A percentile compares a stretch with the other conserved stretches of the same genome.
Conservation (phyloP, 1,140 invertebrate genomes). For the Anadara kagoshimensis region DNA sequence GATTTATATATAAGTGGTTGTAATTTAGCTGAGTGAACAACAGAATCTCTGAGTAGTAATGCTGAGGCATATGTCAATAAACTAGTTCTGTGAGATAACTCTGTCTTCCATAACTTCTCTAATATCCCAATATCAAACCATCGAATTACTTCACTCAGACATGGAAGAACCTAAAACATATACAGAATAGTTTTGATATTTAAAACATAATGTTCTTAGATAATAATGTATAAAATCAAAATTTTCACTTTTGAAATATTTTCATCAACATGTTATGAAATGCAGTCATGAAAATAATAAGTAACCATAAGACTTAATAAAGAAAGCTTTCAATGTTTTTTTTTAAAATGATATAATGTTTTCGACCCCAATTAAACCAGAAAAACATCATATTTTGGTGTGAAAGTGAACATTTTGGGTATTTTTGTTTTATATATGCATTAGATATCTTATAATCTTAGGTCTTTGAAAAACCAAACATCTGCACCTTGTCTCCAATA, state of each 20-base stretch:
- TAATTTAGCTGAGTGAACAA: slow-evolving; percentile 59
- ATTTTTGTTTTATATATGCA: no score
- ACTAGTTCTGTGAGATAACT: slow-evolving; percentile 44
- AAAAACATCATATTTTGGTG: no score
- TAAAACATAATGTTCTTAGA: background rate
- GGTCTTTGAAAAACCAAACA: no score
- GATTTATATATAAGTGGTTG: slow-evolving; percentile 54
- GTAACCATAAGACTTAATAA: background rate
- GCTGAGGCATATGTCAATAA: slow-evolving; percentile 58
- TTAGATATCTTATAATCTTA: no score
- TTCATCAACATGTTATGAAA: background rate
- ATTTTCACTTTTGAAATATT: no score
- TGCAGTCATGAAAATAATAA: background rate
- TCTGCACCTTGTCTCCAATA: no score
- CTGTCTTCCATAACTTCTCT: slow-evolving; percentile 50
- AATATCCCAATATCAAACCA: slow-evolving; percentile 64
- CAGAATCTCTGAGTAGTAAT: slow-evolving; percentile 55
- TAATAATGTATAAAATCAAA: no score
- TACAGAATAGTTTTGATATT: background rate
- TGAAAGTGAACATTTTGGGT: no score
- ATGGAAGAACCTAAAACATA: slow-evolving; percentile 58
- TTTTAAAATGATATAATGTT: no score
- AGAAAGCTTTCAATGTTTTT: no score
- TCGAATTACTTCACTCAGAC: slow-evolving; percentile 64
- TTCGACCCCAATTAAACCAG: no score